Conservation (phyloP, 1,140 invertebrate genomes). For the Hycleus cichorii region DNA sequence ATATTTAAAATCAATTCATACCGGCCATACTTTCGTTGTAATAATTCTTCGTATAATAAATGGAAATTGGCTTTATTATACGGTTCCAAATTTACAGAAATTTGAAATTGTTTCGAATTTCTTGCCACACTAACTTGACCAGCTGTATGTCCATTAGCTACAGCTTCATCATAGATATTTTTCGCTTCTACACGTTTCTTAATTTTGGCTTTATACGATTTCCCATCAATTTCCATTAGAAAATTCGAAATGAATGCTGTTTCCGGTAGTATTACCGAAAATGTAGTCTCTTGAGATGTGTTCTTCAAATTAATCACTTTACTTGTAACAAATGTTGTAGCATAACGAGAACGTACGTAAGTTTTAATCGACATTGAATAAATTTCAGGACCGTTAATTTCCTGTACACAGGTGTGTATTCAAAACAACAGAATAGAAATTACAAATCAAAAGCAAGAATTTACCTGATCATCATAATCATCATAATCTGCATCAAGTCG, state of each 20-base stretch:
- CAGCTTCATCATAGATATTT: slow-evolving; percentile 52
- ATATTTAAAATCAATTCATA: slow-evolving; percentile 57
- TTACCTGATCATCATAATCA: no score
- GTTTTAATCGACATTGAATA: slow-evolving; percentile 38
- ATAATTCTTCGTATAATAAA: slow-evolving; percentile 56
- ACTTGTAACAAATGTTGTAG: slow-evolving; percentile 49
- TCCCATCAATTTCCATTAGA: slow-evolving; percentile 50
- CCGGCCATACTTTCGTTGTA: slow-evolving; percentile 46
- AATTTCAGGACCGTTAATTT: no score
- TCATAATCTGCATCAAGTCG: no score
- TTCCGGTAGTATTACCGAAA: slow-evolving; percentile 53
- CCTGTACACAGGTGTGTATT: no score
- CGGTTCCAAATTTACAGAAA: slow-evolving; percentile 53
- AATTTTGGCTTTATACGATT: slow-evolving; percentile 46
- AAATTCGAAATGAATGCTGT: slow-evolving; percentile 58
- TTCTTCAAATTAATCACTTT: slow-evolving; percentile 48
- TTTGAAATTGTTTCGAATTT: slow-evolving; percentile 55
- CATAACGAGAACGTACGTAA: slow-evolving; percentile 50
- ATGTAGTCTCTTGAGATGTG: slow-evolving; percentile 49
- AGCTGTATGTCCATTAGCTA: slow-evolving; percentile 50
- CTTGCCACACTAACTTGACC: slow-evolving; percentile 51
- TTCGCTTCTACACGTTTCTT: slow-evolving; percentile 56
- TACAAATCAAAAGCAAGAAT: no score
- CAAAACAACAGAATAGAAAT: no score
- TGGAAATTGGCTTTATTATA: slow-evolving; percentile 50